Conservation (phyloP, 2,797 vertebrate genomes). For the Myripristis jacobus region DNA sequence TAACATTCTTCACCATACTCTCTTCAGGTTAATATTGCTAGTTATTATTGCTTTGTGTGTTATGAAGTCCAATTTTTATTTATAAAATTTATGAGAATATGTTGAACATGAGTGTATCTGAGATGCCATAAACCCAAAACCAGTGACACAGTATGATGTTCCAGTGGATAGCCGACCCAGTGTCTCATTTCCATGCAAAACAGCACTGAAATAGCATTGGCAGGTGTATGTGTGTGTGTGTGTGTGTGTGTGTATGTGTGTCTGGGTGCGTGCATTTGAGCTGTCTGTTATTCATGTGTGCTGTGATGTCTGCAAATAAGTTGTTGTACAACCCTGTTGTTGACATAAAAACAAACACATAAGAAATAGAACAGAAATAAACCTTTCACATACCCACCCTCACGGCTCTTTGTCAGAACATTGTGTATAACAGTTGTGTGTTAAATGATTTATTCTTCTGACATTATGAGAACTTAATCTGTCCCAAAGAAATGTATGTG, state of each 20-base stretch:
- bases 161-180: constrained; percentile 37
- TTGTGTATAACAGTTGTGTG: constrained; percentile 37
- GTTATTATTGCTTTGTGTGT: constrained; percentile 78
- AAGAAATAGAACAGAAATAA: constrained; percentile 30
- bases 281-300: constrained; percentile 22
- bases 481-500: constrained; percentile 74
- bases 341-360: constrained; percentile 38
- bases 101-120: constrained; percentile 71
- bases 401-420: constrained; percentile 30
- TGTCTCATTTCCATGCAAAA: constrained; percentile 59
- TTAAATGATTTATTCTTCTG: constrained; percentile 20
- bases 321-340: constrained; percentile 50
- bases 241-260: constrained; percentile 29
- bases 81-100: constrained; percentile 82
- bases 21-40: constrained; percentile 85
- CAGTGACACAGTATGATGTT: constrained; percentile 29
- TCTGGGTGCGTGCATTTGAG: constrained; percentile 42
- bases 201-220: constrained; percentile 72
- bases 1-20: constrained; percentile 79
- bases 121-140: constrained; percentile 59
- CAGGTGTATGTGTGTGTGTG: constrained; percentile 41
- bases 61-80: constrained; percentile 80
- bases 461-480: constrained; percentile 49
- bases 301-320: constrained; percentile 44
- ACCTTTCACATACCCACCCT: constrained; percentile 6